Evolutionary conservation across 2,888 invertebrate species (phyloP).

Genomic region (Zele albiditarsus): DNA sequence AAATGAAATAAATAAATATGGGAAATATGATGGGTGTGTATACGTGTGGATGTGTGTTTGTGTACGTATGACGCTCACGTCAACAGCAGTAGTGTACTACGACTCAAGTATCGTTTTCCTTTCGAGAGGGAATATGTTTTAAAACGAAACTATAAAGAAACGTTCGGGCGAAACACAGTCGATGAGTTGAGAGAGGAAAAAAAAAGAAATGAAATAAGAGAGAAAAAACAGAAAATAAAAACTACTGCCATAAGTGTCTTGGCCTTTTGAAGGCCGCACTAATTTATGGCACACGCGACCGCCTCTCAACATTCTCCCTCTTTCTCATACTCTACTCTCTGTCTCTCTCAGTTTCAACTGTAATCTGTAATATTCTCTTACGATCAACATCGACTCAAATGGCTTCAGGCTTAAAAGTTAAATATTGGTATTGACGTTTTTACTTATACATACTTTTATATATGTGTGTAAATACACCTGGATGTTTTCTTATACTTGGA

Average conservation of each 20-base stretch:
- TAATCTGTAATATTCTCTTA: slow-evolving; percentile 19
- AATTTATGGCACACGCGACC: slow-evolving; percentile 25
- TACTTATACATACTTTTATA: neutral
- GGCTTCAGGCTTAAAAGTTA: neutral
- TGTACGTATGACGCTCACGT: neutral
- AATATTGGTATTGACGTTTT: neutral
- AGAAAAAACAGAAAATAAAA: neutral
- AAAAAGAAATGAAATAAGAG: neutral
- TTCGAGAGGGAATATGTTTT: neutral
- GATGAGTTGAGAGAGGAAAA: neutral
- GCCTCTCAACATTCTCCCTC: slow-evolving; percentile 1
- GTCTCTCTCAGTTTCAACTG: slow-evolving; percentile 7
- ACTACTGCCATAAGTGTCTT: slow-evolving; percentile 15
- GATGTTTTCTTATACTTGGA: neutral
- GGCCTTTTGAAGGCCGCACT: slow-evolving; percentile 26
- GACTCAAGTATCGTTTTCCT: slow-evolving; percentile 37
- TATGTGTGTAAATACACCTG: neutral
- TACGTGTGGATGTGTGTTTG: too few relatives aligned
- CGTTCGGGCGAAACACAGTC: neutral
- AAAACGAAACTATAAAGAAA: slow-evolving; percentile 8
- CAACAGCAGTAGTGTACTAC: slow-evolving; percentile 43
- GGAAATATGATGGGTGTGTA: slow-evolving; percentile 29
- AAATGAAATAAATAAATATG: slow-evolving; percentile 22
- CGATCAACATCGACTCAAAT: slow-evolving; percentile 9
- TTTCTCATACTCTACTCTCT: neutral